Evolutionary conservation across 2,888 invertebrate genomes (phyloP).

Genomic region (Orthonychiurus folsomi): DNA sequence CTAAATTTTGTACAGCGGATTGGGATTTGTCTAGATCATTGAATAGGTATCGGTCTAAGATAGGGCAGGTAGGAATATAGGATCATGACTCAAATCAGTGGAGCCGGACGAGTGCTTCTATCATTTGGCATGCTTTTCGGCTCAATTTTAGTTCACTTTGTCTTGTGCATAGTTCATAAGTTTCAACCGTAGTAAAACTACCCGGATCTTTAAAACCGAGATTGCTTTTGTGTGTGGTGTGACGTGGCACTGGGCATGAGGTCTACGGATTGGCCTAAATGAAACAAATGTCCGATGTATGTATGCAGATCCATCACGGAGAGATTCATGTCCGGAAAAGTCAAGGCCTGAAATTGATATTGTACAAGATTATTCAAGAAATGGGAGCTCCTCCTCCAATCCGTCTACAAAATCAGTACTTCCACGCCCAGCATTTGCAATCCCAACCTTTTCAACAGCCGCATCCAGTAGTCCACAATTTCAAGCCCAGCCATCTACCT

Average conservation of each 20-base stretch:
- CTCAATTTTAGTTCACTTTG: not conserved
- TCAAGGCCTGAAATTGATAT: not conserved
- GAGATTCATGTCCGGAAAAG: not conserved
- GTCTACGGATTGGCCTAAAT: no score
- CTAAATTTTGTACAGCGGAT: no score
- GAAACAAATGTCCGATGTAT: no score
- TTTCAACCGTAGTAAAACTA: no score
- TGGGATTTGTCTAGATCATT: no score
- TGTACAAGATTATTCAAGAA: no score
- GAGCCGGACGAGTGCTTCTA: not conserved
- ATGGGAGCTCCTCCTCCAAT: no score
- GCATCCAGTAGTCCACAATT: not conserved
- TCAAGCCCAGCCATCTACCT: not conserved
- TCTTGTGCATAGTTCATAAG: no score
- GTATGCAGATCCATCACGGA: no score
- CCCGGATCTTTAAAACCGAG: not conserved
- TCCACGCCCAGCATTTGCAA: not conserved
- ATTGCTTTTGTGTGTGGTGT: not conserved
- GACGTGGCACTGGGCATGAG: not conserved
- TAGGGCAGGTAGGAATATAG: not conserved
- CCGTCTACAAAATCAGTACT: no score
- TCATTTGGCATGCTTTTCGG: not conserved
- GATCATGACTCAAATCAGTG: not conserved
- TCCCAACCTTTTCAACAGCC: not conserved
- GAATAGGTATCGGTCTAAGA: no score